Percentiles rank a stretch among this genome's conserved stretches.
These are phyloP conservation scores for Danio choprae DNA, from an alignment of 2,797 vertebrate genomes.

Conservation along the genomic window DNA sequence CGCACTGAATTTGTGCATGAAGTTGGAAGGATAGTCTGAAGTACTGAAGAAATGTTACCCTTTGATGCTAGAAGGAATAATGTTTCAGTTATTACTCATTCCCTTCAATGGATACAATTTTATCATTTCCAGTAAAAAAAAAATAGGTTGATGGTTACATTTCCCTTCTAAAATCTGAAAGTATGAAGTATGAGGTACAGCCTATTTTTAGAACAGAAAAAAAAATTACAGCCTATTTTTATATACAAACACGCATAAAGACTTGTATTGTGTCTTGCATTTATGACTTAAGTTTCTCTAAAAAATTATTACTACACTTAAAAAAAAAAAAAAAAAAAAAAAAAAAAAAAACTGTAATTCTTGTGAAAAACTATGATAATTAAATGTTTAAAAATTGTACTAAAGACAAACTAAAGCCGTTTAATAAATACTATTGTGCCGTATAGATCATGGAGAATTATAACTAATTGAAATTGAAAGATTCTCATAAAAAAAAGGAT, in stretches of 20 bases:
- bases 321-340: background rate
- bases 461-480: too few relatives aligned
- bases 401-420: background rate
- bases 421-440: background rate
- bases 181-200: background rate
- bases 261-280: background rate
- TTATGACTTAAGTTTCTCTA: background rate
- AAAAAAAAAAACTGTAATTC: background rate
- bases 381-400: background rate
- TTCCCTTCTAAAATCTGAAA: background rate
- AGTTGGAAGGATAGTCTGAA: constrained; percentile 59
- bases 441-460: too few relatives aligned
- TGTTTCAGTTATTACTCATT: background rate
- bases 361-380: background rate
- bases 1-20: constrained; percentile 48
- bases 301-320: background rate
- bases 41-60: constrained; percentile 58
- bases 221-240: too few relatives aligned
- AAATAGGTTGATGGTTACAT: background rate
- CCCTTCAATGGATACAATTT: background rate
- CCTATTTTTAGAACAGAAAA: background rate
- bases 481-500: too few relatives aligned
- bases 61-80: constrained; percentile 53
- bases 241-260: too few relatives aligned
- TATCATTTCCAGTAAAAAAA: background rate